A percentile compares a stretch with the other conserved stretches of the same genome.
Evolutionary conservation across 2,797 vertebrate species (phyloP).

Genomic region (Anguilla pacifica): DNA sequence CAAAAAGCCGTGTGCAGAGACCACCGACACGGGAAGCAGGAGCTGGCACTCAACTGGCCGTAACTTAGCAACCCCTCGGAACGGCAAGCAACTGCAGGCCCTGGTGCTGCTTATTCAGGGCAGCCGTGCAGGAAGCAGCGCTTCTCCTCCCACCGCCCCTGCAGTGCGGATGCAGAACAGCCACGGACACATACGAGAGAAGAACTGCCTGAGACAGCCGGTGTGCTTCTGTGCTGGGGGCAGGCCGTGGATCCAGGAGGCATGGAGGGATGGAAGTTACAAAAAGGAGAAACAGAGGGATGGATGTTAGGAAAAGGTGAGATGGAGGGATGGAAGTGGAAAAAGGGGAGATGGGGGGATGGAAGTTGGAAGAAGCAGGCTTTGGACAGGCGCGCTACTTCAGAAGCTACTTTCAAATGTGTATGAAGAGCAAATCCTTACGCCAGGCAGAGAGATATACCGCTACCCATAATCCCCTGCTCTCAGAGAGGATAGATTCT

Average conservation of each 20-base stretch:
- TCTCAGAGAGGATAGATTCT: background rate
- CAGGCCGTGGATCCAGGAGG: too few relatives aligned
- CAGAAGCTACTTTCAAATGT: background rate
- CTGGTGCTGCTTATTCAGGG: background rate
- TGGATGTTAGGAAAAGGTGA: background rate
- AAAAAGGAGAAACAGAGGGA: background rate
- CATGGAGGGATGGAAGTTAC: background rate
- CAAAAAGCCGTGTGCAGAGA: background rate
- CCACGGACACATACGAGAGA: background rate
- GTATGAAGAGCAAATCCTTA: background rate
- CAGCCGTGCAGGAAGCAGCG: background rate
- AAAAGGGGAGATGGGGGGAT: background rate
- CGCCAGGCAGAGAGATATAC: background rate
- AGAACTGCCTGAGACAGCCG: background rate
- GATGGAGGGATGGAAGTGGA: background rate
- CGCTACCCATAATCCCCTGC: background rate
- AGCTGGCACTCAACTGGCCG: conserved; percentile 6
- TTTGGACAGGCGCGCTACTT: background rate
- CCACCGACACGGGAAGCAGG: background rate
- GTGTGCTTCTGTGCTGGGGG: background rate
- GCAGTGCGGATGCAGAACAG: background rate
- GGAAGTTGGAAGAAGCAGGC: background rate
- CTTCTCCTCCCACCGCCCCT: background rate
- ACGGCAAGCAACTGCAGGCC: background rate
- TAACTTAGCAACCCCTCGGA: conserved; percentile 26